phyloP scores from a whole-genome alignment of 1,140 invertebrate species.

The Gryllus bimaculatus region DNA sequence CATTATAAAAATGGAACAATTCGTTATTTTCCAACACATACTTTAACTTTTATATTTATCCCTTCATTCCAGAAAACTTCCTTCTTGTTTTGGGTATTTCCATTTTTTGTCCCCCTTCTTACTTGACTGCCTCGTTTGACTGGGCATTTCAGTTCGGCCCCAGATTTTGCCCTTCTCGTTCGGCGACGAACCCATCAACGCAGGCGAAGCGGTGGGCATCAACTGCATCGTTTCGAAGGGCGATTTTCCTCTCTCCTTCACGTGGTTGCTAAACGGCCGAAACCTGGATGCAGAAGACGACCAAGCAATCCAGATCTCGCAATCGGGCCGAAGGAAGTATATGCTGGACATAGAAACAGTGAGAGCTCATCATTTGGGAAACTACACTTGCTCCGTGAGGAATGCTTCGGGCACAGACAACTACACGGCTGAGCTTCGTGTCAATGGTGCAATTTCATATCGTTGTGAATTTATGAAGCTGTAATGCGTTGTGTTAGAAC shows the following conservation, averaged over 20 bases:
- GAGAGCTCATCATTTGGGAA: slow-evolving; percentile 52
- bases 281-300: slow-evolving; percentile 17
- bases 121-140: no score
- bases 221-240: slow-evolving; percentile 62
- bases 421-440: slow-evolving; percentile 48
- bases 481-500: no score
- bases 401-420: slow-evolving; percentile 48
- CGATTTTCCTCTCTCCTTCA: slow-evolving; percentile 60
- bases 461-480: no score
- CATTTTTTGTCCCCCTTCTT: no score
- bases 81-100: background rate
- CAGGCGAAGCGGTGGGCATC: slow-evolving; percentile 31
- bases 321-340: slow-evolving; percentile 31
- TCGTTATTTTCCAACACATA: no score
- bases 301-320: background rate
- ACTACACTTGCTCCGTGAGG: slow-evolving; percentile 57
- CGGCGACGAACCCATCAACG: slow-evolving; percentile 37
- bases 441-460: slow-evolving; percentile 41
- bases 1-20: no score
- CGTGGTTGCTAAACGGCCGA: slow-evolving; percentile 56
- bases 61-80: no score
- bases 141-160: slow-evolving; percentile 43
- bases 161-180: slow-evolving; percentile 43
- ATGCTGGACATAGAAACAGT: slow-evolving; percentile 51
- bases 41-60: no score